These are phyloP conservation scores for Melikaiella ostensackeni DNA, from an alignment of 2,888 invertebrate species.

Conservation along the genomic window DNA sequence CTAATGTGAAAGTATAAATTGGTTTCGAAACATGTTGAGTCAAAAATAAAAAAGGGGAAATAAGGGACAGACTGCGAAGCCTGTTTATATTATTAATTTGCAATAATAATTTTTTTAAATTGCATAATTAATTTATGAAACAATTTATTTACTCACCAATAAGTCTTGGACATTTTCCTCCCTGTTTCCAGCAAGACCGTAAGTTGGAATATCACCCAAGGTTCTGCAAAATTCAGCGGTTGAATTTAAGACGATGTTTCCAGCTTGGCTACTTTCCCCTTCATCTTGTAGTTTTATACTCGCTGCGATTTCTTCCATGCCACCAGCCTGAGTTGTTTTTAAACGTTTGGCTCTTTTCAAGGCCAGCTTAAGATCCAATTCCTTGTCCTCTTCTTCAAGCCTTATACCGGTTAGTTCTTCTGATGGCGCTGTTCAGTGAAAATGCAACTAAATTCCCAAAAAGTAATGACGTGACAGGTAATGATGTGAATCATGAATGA, in stretches of 20 bases:
- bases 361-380: conserved; percentile 83
- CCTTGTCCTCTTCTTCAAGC: conserved; percentile 85
- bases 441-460: conserved; percentile 47
- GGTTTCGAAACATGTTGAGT: too few species aligned
- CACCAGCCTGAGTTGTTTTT: conserved; percentile 80
- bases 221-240: conserved; percentile 98
- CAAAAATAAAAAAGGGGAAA: too few species aligned
- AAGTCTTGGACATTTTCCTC: conserved; percentile 88
- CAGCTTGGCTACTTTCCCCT: conserved; percentile 61
- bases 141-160: conserved; percentile 75
- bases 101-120: background rate
- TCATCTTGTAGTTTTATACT: conserved; percentile 78
- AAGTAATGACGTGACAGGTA: conserved; percentile 20
- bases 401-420: conserved; percentile 78
- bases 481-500: conserved; percentile 45
- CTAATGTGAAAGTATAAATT: too few species aligned
- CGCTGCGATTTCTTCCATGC: conserved; percentile 81
- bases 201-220: conserved; percentile 96
- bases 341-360: conserved; percentile 85
- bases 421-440: conserved; percentile 62
- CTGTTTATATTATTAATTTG: too few species aligned
- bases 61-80: too few species aligned
- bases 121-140: conserved; percentile 9
- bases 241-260: conserved; percentile 90
- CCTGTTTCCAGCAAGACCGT: conserved; percentile 93